Base-by-base conservation (phyloP, 1,140 invertebrate genomes). In the Drosophila willistoni region DNA sequence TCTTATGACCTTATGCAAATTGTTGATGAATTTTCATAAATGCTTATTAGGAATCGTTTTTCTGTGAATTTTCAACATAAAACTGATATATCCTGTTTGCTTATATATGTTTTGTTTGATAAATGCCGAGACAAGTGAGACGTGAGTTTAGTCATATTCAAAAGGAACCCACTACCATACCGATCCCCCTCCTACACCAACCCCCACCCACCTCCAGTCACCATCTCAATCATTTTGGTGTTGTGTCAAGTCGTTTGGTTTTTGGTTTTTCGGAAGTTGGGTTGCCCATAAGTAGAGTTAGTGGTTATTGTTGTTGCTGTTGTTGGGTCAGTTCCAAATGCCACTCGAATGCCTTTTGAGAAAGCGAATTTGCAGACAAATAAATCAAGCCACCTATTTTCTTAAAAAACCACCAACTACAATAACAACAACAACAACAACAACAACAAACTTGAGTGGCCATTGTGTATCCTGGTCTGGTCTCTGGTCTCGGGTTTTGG, bases 351-450 rank as follows among this genome's bases (percentile, higher is more conserved):
- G 81, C 83, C 80, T 83, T 89, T 87, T 89, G 84, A 83, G 82
- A 90, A 90, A 90, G 86, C 82, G 83, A 86, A 87, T 86, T 86
- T 80, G 81, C 89, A 90, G 89, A 90, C 89, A 90, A 90, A 90
- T 90, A 90, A 90, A 90, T 90, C 89, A 90, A 90, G 84, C 81
- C 89, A 90, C 89, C 89, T 90, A 83, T 83, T 81, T 80, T 71
- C 83, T 66, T 57, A 76, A 69, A 76, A 76, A 56, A 56, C 1
- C 34, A 36, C 34, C 34, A 36, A 5, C 34, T 25, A 55, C 22
- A 55, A 29, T 9, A 55, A 55, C 22, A 55, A 57, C 25, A 56
- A 33, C n/a, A 56, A 56, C 13, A 47, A 19, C 1, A 47, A 47
- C 7, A 47, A 73, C 76, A 76, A 56, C 17, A 29, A 51, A 34